A percentile compares a stretch with the other conserved stretches of the same genome.
phyloP scores from a whole-genome alignment of 2,797 vertebrate species.

The Cyclura pinguis region DNA sequence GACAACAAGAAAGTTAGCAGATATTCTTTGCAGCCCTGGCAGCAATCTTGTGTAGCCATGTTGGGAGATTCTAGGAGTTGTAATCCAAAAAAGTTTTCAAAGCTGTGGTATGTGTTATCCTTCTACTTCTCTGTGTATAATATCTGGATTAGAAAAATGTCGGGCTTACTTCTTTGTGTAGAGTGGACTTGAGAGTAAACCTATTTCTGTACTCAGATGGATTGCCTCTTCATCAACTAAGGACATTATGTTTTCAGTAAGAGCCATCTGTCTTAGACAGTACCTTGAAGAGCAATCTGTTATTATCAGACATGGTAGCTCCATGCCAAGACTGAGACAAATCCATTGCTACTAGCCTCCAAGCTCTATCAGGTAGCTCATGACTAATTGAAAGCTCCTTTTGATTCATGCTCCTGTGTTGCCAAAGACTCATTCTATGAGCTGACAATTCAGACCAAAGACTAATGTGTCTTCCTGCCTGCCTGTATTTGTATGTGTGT shows the following conservation, averaged over 20 bases:
- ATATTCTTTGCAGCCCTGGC: too few relatives aligned
- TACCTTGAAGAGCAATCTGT: conserved; percentile 59
- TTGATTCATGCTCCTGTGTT: conserved; percentile 42
- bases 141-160: neutral
- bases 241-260: conserved; percentile 45
- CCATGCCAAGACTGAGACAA: conserved; percentile 49
- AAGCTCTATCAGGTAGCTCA: conserved; percentile 36
- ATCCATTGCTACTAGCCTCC: conserved; percentile 44
- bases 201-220: conserved; percentile 38
- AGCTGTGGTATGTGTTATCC: neutral
- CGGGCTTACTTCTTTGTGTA: neutral
- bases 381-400: conserved; percentile 49
- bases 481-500: neutral
- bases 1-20: too few relatives aligned
- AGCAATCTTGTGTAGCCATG: too few relatives aligned
- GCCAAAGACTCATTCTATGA: conserved; percentile 1
- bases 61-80: too few relatives aligned
- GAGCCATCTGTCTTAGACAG: conserved; percentile 37
- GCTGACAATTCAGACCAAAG: conserved; percentile 20
- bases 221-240: conserved; percentile 59
- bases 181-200: neutral
- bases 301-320: conserved; percentile 39
- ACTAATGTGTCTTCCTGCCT: neutral
- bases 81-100: too few relatives aligned
- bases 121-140: neutral